These are phyloP conservation scores for Otis tarda DNA, from an alignment of 2,113 vertebrate genomes.

Conservation along the genomic window DNA sequence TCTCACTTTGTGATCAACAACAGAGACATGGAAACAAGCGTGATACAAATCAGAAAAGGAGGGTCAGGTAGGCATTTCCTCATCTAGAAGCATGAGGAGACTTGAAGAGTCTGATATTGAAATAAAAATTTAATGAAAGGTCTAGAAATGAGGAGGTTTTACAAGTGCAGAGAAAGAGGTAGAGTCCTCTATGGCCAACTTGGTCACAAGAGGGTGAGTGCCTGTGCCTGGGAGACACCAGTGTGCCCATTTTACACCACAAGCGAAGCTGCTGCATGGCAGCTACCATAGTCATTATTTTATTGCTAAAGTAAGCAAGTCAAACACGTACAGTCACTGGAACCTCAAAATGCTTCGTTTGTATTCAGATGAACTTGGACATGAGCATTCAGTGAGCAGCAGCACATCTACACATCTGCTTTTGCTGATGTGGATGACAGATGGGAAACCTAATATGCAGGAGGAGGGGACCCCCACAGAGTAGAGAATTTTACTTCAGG, in stretches of 20 bases:
- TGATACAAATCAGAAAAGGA: not conserved
- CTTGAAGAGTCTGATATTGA: not conserved
- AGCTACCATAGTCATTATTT: not conserved
- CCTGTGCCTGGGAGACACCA: not conserved
- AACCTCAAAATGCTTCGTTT: fast-evolving
- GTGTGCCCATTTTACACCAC: not conserved
- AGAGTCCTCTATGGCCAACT: too few relatives aligned
- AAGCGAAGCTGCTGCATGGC: not conserved
- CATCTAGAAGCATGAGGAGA: not conserved
- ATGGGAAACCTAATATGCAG: fast-evolving
- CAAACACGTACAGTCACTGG: not conserved
- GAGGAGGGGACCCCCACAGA: not conserved
- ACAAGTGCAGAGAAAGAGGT: not conserved
- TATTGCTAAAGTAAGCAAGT: not conserved
- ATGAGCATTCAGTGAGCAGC: not conserved
- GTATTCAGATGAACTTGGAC: not conserved
- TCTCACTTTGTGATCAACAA: not conserved
- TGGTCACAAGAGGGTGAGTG: not conserved
- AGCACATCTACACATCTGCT: not conserved
- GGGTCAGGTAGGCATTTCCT: not conserved
- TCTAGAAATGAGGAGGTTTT: not conserved
- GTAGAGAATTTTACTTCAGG: not conserved
- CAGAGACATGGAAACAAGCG: not conserved
- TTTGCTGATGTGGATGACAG: not conserved
- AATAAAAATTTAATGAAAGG: not conserved